phyloP scores from a whole-genome alignment of 2,113 vertebrate species.

The Ciconia maguari region DNA sequence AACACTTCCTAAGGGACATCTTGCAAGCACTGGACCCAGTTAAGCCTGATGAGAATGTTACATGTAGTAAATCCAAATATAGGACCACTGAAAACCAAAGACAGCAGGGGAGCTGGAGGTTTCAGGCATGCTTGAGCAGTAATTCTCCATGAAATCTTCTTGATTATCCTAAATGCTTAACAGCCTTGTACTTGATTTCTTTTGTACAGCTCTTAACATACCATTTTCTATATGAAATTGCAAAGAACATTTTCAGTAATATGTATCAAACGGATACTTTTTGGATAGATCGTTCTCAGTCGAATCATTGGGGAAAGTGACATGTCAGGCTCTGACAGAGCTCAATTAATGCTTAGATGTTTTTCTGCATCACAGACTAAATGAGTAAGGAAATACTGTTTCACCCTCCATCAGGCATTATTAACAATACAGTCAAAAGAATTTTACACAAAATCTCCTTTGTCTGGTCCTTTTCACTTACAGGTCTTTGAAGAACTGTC shows the following conservation, averaged over 20 bases:
- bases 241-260: neutral
- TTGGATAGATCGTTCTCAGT: neutral
- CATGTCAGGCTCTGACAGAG: neutral
- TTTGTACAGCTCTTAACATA: neutral
- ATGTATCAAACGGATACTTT: neutral
- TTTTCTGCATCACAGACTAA: neutral
- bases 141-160: neutral
- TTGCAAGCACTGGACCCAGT: neutral
- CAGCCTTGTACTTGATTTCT: neutral
- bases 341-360: neutral
- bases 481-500: neutral
- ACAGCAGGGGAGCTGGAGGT: rapidly evolving
- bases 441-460: neutral
- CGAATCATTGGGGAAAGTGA: rapidly evolving
- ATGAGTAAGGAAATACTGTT: neutral
- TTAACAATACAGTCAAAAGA: neutral
- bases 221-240: neutral
- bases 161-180: neutral
- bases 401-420: rapidly evolving
- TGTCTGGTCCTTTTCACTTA: neutral
- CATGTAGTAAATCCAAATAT: neutral
- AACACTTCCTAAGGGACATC: neutral
- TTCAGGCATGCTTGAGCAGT: neutral
- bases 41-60: neutral
- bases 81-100: neutral